Evolutionary conservation across 2,113 vertebrate species (phyloP).

Genomic region (Scortum barcoo): DNA sequence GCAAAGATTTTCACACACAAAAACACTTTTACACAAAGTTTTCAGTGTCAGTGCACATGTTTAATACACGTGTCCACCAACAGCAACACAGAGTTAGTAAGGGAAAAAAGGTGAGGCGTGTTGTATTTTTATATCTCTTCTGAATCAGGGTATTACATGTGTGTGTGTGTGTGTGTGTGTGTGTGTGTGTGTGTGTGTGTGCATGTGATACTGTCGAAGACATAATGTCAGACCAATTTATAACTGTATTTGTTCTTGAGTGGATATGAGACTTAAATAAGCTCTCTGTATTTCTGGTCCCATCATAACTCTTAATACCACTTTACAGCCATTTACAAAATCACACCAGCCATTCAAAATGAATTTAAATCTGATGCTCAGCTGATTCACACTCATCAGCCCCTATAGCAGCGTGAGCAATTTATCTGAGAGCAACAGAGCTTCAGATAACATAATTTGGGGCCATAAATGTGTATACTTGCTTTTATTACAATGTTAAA

Average conservation of each 20-base stretch:
- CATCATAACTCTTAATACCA: background rate
- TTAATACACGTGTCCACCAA: background rate
- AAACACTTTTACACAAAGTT: background rate
- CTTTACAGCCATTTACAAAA: slow-evolving; percentile 15
- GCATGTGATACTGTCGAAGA: background rate
- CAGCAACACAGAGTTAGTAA: background rate
- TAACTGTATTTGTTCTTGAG: background rate
- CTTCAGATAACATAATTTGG: slow-evolving; percentile 24
- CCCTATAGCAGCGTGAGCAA: background rate
- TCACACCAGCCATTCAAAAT: slow-evolving; percentile 20
- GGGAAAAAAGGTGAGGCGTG: background rate
- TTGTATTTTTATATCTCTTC: background rate
- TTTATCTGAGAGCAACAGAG: background rate
- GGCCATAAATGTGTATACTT: background rate
- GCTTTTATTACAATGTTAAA: slow-evolving; percentile 34
- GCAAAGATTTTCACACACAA: slow-evolving; percentile 17
- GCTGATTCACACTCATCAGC: slow-evolving; percentile 5
- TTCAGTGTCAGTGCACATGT: background rate
- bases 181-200: background rate
- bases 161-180: background rate
- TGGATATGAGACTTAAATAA: slow-evolving; percentile 2
- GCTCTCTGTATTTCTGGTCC: background rate
- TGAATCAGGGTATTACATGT: background rate
- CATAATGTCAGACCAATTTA: background rate
- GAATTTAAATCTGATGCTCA: slow-evolving; percentile 3